Percentiles rank a stretch among this genome's conserved stretches.
Conservation (phyloP, 2,113 vertebrate genomes). For the Redunca redunca region DNA sequence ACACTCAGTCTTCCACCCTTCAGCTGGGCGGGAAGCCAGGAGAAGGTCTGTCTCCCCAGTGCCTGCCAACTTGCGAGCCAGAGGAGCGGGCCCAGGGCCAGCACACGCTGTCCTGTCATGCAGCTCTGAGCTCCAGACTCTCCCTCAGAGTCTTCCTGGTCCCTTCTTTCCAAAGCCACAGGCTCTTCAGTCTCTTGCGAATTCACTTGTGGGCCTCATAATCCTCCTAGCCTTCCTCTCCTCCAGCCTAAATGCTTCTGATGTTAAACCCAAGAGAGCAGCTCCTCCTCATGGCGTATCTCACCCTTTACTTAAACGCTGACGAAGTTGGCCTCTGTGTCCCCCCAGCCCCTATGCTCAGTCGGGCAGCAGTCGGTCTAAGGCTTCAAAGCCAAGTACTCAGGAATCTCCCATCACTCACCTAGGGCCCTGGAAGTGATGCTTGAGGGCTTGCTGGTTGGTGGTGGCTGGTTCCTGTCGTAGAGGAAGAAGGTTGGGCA, state of each 20-base stretch:
- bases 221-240: not conserved
- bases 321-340: not conserved
- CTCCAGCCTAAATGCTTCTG: not conserved
- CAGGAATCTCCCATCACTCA: not conserved
- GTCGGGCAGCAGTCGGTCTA: accelerated
- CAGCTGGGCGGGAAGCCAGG: not conserved
- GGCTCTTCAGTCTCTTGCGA: not conserved
- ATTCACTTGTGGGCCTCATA: not conserved
- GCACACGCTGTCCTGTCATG: accelerated
- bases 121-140: not conserved
- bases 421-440: not conserved
- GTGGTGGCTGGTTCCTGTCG: not conserved
- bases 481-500: not conserved
- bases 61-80: not conserved
- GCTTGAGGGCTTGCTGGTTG: not conserved
- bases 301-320: not conserved
- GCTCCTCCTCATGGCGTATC: not conserved
- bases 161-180: not conserved
- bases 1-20: not conserved
- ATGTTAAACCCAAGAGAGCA: not conserved
- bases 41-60: not conserved
- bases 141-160: not conserved
- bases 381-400: not conserved
- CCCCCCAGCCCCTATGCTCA: not conserved
- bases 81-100: not conserved